Evolutionary conservation across 2,888 invertebrate species (phyloP), one percentile per base, ranked within the genome.

Genomic region (Trachelus tabidus): DNA sequence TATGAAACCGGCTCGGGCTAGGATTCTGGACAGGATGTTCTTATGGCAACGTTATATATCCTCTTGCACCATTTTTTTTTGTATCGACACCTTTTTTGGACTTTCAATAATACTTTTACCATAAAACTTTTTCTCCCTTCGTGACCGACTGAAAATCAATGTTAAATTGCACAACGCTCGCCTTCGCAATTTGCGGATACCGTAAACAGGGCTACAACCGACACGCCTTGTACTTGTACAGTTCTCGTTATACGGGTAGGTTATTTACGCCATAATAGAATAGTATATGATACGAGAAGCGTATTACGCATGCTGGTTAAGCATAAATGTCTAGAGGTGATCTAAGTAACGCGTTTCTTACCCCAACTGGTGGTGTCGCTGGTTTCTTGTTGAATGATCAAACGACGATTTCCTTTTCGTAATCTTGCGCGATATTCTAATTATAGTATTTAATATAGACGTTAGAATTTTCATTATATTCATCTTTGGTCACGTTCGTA

Each of bases 11-110:
- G 86, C 88, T 84, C 80, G 79, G 79, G 83, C 23, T 56, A 84
- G 84, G 79, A 87, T 86, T 81, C 83, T 79, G 80, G 85, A 83
- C 89, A 88, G 90, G 89, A 89, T 87, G 87, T 90, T 90, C 89
- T 87, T 89, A 90, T 88, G 87, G 82, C 80, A 85, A 83, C 83
- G 81, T 78, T 69, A 79, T 75, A 82, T 81, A 73, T 79, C 80
- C 78, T 82, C 83, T 85, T 85, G 83, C 85, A 15, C 78, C 77
- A 82, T 85, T 84, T 75, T 77, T 76, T 71, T 78, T 76, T 30
- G 31, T 71, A 31, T 71, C 9, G 56, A 9, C 56, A 6, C 9
- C 23, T 56, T 56, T 56, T 23, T 40, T 56, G 9, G 23, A 56
- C 9, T 56, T 56, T 56, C 23, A 56, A 56, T 23, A 56, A 56